phyloP scores from a whole-genome alignment of 2,888 invertebrate genomes.

The Adela reaumurella region DNA sequence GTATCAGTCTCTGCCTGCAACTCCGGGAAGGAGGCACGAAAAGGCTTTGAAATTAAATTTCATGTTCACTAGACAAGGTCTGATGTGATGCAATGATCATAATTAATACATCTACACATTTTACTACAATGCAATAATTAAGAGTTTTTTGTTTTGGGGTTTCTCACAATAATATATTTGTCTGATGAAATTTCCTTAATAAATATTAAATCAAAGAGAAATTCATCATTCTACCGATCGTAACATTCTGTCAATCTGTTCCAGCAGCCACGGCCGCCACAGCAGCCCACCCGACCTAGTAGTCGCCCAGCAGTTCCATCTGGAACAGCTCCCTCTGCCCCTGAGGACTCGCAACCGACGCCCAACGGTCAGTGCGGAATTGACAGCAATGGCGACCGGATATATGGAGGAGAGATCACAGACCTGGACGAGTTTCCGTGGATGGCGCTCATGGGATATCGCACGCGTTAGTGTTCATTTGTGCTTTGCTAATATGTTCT shows the following conservation, averaged over 20 bases:
- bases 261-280: slow-evolving; percentile 10
- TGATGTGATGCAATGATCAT: too few species aligned
- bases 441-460: slow-evolving; percentile 58
- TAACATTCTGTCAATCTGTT: too few species aligned
- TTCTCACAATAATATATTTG: too few species aligned
- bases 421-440: slow-evolving; percentile 64
- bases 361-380: slow-evolving; percentile 48
- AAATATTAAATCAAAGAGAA: background rate
- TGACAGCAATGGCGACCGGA: slow-evolving; percentile 53
- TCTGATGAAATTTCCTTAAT: background rate
- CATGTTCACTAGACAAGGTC: too few species aligned
- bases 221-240: too few species aligned
- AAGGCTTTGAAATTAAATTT: too few species aligned
- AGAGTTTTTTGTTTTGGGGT: too few species aligned
- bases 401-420: slow-evolving; percentile 59
- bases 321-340: slow-evolving; percentile 1
- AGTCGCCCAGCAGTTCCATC: slow-evolving; percentile 13
- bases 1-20: too few species aligned
- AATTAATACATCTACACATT: too few species aligned
- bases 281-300: slow-evolving; percentile 10
- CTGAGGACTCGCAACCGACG: slow-evolving; percentile 30
- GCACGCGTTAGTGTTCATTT: slow-evolving; percentile 35
- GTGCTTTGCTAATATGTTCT: too few species aligned
- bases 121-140: too few species aligned
- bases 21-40: too few species aligned